These are phyloP conservation scores for Achatina immaculata DNA, from an alignment of 1,140 invertebrate genomes.

Conservation along the genomic window DNA sequence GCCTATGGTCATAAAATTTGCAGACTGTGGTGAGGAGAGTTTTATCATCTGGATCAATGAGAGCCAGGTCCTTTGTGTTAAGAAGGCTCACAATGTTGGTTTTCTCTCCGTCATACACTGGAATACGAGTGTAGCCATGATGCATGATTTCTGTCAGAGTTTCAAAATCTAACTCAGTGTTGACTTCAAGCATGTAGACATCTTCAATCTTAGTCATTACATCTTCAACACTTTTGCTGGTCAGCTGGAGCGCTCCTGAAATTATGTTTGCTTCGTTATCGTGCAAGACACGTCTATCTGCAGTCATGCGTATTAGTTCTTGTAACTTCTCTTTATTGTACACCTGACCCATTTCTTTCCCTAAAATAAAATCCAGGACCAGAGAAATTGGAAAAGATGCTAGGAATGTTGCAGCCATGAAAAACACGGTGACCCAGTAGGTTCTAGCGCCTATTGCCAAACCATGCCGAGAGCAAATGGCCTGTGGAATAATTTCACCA, in stretches of 20 bases:
- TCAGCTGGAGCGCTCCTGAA: constrained; percentile 91
- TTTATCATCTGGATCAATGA: constrained; percentile 97
- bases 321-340: constrained; percentile 97
- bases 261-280: constrained; percentile 99
- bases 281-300: constrained; percentile 80
- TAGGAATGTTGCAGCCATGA: constrained; percentile 95
- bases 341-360: constrained; percentile 93
- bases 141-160: constrained; percentile 95
- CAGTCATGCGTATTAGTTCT: constrained; percentile 82
- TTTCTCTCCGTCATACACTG: constrained; percentile 87
- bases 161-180: constrained; percentile 92
- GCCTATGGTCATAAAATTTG: constrained; percentile 96
- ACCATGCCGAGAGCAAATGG: constrained; percentile 94
- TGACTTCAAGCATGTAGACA: constrained; percentile 93
- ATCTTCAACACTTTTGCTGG: constrained; percentile 90
- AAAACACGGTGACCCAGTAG: constrained; percentile 91
- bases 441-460: constrained; percentile 95
- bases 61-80: constrained; percentile 97
- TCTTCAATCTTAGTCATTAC: constrained; percentile 97
- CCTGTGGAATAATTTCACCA: constrained; percentile 95
- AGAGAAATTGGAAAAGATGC: constrained; percentile 94
- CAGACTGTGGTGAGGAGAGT: constrained; percentile 92
- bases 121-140: constrained; percentile 93
- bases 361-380: constrained; percentile 89
- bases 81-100: constrained; percentile 94